Percentiles rank a stretch among this genome's conserved stretches.
Evolutionary conservation across 2,113 vertebrate genomes (phyloP).

Genomic region (Cichladusa arquata): DNA sequence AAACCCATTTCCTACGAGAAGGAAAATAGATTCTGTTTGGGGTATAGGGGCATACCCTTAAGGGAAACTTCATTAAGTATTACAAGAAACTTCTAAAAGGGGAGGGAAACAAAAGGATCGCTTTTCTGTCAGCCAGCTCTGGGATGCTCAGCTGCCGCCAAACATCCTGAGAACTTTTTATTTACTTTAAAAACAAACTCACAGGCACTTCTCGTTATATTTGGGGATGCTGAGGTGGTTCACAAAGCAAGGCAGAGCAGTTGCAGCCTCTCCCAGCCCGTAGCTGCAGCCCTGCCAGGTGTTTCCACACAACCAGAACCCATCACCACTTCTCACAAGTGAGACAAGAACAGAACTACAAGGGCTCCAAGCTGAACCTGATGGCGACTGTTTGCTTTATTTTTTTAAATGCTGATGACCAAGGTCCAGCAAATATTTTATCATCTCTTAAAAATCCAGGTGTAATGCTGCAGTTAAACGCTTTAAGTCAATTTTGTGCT

Average conservation of each 20-base stretch:
- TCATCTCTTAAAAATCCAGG: neutral
- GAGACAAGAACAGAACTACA: neutral
- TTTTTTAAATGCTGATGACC: neutral
- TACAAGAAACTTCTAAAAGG: neutral
- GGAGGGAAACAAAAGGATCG: too few relatives aligned
- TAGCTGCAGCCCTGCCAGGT: neutral
- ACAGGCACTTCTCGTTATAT: neutral
- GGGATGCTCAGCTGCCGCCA: neutral
- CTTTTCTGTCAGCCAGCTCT: neutral
- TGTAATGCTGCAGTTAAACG: neutral
- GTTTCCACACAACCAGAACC: neutral
- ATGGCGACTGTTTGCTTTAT: neutral
- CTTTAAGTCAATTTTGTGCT: neutral
- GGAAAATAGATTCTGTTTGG: neutral
- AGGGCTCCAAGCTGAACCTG: fast-evolving
- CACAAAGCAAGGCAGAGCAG: neutral
- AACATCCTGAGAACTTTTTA: neutral
- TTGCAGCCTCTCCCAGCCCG: neutral
- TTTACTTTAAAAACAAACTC: neutral
- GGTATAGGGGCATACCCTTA: neutral
- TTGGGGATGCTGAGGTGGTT: neutral
- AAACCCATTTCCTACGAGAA: neutral
- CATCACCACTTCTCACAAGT: neutral
- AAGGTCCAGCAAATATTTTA: neutral
- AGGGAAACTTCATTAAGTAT: neutral